Evolutionary conservation across 1,140 invertebrate species (phyloP).

Genomic region (Drosophila trapezifrons): DNA sequence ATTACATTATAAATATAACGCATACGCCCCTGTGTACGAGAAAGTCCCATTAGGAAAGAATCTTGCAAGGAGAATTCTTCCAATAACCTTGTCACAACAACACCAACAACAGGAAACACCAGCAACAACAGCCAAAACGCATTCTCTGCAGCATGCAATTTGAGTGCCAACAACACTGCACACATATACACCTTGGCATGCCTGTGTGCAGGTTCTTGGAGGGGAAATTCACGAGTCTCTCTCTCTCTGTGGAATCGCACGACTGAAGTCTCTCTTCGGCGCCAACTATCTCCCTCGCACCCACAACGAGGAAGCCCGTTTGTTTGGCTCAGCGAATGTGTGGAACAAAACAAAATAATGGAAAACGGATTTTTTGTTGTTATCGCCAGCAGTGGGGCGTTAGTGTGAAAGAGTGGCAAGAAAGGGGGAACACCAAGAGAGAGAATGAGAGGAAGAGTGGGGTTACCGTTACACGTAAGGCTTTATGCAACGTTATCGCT

Average conservation of each 20-base stretch:
- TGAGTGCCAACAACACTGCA: slow-evolving; percentile 6
- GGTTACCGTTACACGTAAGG: slow-evolving; percentile 47
- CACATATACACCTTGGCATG: slow-evolving; percentile 1
- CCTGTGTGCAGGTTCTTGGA: slow-evolving; percentile 7
- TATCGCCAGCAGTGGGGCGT: slow-evolving; percentile 8
- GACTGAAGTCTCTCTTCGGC: slow-evolving; percentile 35
- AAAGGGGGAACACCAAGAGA: not conserved
- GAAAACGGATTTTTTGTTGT: slow-evolving; percentile 48
- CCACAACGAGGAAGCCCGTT: slow-evolving; percentile 31
- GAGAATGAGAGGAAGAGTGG: not conserved
- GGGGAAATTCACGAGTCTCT: slow-evolving; percentile 21
- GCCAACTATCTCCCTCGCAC: not conserved
- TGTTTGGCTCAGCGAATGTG: slow-evolving; percentile 63
- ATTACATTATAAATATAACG: not conserved
- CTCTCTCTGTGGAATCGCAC: slow-evolving; percentile 1
- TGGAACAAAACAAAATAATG: slow-evolving; percentile 74
- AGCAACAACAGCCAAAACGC: not conserved
- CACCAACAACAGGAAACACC: not conserved
- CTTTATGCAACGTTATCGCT: slow-evolving; percentile 70
- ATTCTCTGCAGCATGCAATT: slow-evolving; percentile 36
- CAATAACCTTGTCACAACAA: slow-evolving; percentile 57
- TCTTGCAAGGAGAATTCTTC: slow-evolving; percentile 54
- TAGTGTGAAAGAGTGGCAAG: not conserved
- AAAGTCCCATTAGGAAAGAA: slow-evolving; percentile 8
- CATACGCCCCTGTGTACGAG: slow-evolving; percentile 41